Percentiles rank a stretch among this genome's conserved stretches.
Evolutionary conservation across 2,797 vertebrate species (phyloP).

Genomic region (Lophotriccus pileatus): DNA sequence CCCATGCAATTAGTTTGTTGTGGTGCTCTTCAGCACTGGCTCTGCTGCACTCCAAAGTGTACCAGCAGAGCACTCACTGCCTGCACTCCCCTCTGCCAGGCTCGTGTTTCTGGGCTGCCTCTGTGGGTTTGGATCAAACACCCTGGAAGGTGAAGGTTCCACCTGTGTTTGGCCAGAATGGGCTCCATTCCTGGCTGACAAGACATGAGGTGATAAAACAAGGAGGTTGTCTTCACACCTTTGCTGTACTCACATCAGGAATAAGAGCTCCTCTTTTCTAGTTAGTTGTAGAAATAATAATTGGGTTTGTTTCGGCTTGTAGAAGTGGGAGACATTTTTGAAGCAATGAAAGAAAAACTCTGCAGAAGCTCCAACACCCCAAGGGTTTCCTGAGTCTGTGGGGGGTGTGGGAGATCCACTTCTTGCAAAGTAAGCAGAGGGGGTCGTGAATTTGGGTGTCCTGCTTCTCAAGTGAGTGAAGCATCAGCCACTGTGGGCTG

Average conservation of each 20-base stretch:
- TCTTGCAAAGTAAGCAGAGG: neutral
- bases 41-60: neutral
- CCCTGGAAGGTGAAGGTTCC: neutral
- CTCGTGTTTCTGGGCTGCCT: neutral
- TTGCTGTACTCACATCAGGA: neutral
- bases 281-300: neutral
- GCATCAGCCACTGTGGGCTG: neutral
- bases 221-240: neutral
- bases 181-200: neutral
- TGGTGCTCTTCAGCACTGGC: neutral
- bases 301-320: neutral
- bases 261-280: neutral
- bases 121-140: neutral
- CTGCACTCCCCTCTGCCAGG: fast-evolving
- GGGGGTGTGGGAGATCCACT: neutral
- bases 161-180: neutral
- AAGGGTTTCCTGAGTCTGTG: neutral
- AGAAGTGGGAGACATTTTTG: neutral
- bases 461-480: neutral
- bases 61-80: neutral
- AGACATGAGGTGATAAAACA: neutral
- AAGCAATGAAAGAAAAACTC: neutral
- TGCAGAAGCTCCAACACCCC: neutral
- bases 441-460: neutral
- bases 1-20: neutral